Evolutionary conservation across 2,113 vertebrate genomes (phyloP).

Genomic region (Colaptes auratus): DNA sequence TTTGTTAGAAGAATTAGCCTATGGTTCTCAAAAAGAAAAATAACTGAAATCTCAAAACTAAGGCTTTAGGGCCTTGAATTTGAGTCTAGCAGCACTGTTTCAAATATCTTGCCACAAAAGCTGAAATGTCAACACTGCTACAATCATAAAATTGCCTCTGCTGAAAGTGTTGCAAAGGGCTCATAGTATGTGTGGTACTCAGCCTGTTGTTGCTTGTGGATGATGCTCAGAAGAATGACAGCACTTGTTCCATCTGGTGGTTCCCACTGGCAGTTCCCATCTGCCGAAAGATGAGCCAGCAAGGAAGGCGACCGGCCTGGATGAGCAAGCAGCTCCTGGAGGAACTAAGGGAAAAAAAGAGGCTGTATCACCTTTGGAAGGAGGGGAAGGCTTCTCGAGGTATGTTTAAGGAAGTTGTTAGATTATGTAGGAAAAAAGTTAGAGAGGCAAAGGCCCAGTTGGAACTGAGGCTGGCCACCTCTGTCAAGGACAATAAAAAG

Average conservation of each 20-base stretch:
- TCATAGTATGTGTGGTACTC: neutral
- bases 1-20: neutral
- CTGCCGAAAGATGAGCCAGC: too few species aligned
- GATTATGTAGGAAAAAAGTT: too few species aligned
- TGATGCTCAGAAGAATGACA: neutral
- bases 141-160: neutral
- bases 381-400: too few species aligned
- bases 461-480: too few species aligned
- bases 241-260: neutral
- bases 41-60: neutral
- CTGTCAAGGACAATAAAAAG: too few species aligned
- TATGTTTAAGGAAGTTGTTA: too few species aligned
- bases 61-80: neutral
- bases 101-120: neutral
- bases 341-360: too few species aligned
- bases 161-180: neutral
- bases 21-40: neutral
- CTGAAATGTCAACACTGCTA: neutral
- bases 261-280: too few species aligned
- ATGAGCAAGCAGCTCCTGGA: too few species aligned
- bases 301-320: too few species aligned
- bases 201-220: neutral
- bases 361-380: too few species aligned
- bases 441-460: too few species aligned
- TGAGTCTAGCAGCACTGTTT: neutral